Evolutionary conservation across 2,113 vertebrate genomes (phyloP).

Genomic region (Zosterops lateralis): DNA sequence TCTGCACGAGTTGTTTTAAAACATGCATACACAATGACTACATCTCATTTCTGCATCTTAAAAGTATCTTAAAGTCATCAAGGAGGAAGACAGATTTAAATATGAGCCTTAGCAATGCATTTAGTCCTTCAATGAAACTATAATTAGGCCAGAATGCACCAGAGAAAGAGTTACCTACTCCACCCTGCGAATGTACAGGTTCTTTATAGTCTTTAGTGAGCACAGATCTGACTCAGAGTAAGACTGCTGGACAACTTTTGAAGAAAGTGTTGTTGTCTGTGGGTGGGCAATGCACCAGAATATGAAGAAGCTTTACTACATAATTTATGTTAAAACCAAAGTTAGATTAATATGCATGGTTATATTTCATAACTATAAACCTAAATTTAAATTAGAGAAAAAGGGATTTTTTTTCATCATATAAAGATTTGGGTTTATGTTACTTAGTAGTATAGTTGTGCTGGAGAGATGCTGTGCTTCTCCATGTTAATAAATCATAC

Average conservation of each 20-base stretch:
- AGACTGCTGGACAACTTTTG: background rate
- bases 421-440: background rate
- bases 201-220: background rate
- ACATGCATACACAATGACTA: background rate
- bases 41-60: background rate
- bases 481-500: background rate
- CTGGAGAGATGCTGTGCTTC: background rate
- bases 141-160: background rate
- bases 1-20: background rate
- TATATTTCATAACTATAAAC: background rate
- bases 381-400: background rate
- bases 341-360: background rate
- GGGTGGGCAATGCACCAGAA: conserved; percentile 13
- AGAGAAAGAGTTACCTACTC: background rate
- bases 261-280: background rate
- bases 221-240: background rate
- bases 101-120: background rate
- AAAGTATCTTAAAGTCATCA: background rate
- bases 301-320: background rate
- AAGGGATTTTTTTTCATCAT: background rate
- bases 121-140: background rate
- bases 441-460: background rate
- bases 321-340: background rate
- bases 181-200: background rate
- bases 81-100: background rate